A percentile compares a stretch with the other conserved stretches of the same genome.
Conservation (phyloP, 2,888 invertebrate genomes). For the Chrysopilus asiliformis region DNA sequence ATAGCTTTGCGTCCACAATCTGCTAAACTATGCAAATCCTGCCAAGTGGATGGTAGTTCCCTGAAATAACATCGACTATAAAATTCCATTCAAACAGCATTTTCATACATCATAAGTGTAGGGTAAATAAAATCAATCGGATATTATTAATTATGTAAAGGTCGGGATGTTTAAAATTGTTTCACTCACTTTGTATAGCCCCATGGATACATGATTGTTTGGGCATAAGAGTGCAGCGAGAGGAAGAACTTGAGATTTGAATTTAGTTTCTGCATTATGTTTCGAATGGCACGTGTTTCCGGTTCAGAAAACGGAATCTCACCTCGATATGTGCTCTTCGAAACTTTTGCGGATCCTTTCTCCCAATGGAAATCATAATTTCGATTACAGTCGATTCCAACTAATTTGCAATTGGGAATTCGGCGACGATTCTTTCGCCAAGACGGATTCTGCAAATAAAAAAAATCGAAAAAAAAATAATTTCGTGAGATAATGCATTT, state of each 20-base stretch:
- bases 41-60: conserved; percentile 23
- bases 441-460: conserved; percentile 36
- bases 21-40: conserved; percentile 27
- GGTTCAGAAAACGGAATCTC: conserved; percentile 32
- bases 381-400: conserved; percentile 52
- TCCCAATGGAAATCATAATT: conserved; percentile 52
- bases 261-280: conserved; percentile 23
- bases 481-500: conserved; percentile 45
- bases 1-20: conserved; percentile 28
- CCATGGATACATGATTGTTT: conserved; percentile 35
- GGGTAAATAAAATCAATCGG: too few species aligned
- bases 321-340: conserved; percentile 29
- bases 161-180: not conserved
- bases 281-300: conserved; percentile 30
- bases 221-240: conserved; percentile 33
- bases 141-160: too few species aligned
- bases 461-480: conserved; percentile 22
- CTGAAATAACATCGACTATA: conserved; percentile 16
- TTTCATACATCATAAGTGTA: not conserved
- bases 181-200: conserved; percentile 26
- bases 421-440: conserved; percentile 47
- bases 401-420: conserved; percentile 27
- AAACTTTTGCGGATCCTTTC: conserved; percentile 19
- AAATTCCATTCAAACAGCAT: not conserved
- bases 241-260: conserved; percentile 29